These are phyloP conservation scores for Tychaedon coryphoeus DNA, from an alignment of 2,113 vertebrate genomes.

Conservation along the genomic window DNA sequence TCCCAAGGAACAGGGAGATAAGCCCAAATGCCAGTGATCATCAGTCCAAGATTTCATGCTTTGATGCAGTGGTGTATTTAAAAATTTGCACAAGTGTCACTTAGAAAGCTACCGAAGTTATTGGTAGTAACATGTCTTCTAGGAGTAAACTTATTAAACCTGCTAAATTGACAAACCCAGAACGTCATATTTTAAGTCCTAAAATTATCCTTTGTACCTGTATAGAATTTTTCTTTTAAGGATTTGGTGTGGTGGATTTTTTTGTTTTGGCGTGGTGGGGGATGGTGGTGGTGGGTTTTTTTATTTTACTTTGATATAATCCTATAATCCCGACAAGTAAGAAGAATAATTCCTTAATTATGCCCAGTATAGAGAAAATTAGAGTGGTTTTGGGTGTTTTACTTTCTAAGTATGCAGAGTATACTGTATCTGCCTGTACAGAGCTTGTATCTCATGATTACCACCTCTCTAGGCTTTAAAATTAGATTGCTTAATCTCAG, in stretches of 20 bases:
- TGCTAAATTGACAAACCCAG: background rate
- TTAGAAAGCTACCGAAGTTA: background rate
- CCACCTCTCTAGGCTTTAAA: background rate
- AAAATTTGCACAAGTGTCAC: background rate
- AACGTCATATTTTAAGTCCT: background rate
- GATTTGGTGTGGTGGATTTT: background rate
- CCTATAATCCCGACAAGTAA: background rate
- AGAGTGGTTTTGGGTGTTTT: background rate
- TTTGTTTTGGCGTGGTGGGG: background rate
- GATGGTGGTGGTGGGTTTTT: background rate
- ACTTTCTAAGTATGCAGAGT: background rate
- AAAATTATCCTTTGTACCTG: background rate
- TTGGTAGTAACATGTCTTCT: background rate
- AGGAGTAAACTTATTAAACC: background rate
- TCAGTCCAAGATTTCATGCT: background rate
- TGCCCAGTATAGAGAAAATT: background rate
- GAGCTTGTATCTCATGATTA: background rate
- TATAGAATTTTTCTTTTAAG: background rate
- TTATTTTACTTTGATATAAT: background rate
- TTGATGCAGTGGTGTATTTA: fast-evolving
- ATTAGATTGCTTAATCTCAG: background rate
- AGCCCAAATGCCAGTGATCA: background rate
- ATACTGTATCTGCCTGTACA: too few species aligned
- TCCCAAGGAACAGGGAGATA: background rate
- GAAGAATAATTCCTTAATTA: background rate